Evolutionary conservation across 2,797 vertebrate species (phyloP), one percentile per base, ranked within the genome.

Genomic region (Phalloptychus januarius): DNA sequence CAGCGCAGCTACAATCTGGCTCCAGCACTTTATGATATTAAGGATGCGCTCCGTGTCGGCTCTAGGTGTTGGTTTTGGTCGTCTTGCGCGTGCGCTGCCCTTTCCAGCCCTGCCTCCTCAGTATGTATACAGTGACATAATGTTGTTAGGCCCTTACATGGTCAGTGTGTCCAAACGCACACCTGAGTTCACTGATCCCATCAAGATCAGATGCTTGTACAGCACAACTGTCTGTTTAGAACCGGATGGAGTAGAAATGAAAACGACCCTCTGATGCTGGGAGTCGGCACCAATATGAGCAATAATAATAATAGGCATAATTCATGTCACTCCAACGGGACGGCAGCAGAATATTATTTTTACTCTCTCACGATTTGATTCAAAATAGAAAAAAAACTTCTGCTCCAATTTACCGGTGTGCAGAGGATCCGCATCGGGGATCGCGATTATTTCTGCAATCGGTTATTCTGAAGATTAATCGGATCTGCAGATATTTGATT

Each of bases 1-100:
- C 74, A 78, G 69, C n/a, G 69, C 15, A 79, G 70, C 73, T 78
- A 65, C 56, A 87, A 81, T 86, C 79, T 79, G 67, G 56, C 76
- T 44, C 46, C n/a, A 46, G 25, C 28, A 42, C 71, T 82, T 61
- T 67, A 45, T 83, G 42, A 84, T 71, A 81, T 74, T 2, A 45
- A 58, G 61, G 67, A 69, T 77, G 10, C 69, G 46, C 45, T 80
- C 28, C 28, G 38, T 74, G 31, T 79, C 78, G 38, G 38, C 33
- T 45, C 28, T 54, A 4, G 12, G 15, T 71, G 50, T 42, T 72
- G 4, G 23, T 10, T 52, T 23, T 67, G 36, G 33, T 18, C 36
- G 20, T 38, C 61, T 38, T 40, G 4, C 0, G 13, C 2, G 1
- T 12, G 6, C 13, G 28, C 16, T 28, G 56, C 56, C 56, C 33